A percentile compares a stretch with the other conserved stretches of the same genome.
Conservation (phyloP, 2,888 invertebrate species). For the Teleiodes luculella region DNA sequence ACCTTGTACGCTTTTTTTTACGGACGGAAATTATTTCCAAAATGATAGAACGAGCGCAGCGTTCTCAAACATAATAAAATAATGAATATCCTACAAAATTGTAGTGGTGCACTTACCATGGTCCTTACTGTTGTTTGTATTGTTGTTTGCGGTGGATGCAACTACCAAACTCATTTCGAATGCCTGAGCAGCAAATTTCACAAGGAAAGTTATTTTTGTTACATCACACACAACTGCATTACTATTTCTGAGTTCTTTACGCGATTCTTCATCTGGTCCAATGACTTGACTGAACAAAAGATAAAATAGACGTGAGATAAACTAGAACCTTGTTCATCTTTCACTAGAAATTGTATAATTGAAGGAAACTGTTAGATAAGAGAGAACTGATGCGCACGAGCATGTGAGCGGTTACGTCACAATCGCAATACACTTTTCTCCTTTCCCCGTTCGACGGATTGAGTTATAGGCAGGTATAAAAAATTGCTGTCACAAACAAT, state of each 20-base stretch:
- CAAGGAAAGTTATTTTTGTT: background rate
- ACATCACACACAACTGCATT: too few relatives aligned
- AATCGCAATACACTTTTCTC: conserved; percentile 23
- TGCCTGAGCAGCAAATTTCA: background rate
- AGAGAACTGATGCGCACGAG: conserved; percentile 37
- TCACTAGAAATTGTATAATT: conserved; percentile 37
- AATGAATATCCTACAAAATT: too few relatives aligned
- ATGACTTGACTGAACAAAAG: too few relatives aligned
- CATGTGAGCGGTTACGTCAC: conserved; percentile 38
- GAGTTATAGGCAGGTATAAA: too few relatives aligned
- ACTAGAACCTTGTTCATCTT: conserved; percentile 14
- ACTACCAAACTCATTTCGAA: conserved; percentile 56
- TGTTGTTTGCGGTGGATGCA: conserved; percentile 41
- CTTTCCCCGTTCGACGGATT: conserved; percentile 6
- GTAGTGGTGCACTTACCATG: conserved; percentile 51
- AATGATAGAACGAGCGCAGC: too few relatives aligned
- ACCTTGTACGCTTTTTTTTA: too few relatives aligned
- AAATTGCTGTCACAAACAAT: background rate
- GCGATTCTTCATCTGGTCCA: too few relatives aligned
- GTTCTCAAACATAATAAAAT: too few relatives aligned
- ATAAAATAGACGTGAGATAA: too few relatives aligned
- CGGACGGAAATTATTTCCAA: too few relatives aligned
- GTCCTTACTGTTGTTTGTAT: conserved; percentile 55
- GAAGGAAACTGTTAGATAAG: conserved; percentile 43
- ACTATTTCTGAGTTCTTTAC: too few relatives aligned